Evolutionary conservation across 2,113 vertebrate genomes (phyloP).

Genomic region (Amphiprion percula): DNA sequence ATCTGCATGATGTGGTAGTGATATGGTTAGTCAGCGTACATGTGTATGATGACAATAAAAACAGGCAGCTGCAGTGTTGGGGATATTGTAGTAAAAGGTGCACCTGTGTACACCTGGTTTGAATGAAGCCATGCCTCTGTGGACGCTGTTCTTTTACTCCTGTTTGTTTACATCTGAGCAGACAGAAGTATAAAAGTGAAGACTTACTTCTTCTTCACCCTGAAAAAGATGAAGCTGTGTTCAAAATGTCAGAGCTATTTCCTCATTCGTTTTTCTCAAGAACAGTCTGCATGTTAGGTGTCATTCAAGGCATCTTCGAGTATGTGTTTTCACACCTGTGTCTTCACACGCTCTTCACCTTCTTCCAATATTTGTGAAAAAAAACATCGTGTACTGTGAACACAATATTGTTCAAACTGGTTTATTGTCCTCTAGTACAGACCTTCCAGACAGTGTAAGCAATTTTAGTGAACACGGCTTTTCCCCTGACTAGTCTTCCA

Average conservation of each 20-base stretch:
- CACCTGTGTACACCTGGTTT: constrained; percentile 37
- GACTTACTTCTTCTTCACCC: constrained; percentile 11
- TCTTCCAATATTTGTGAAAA: constrained; percentile 30
- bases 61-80: constrained; percentile 52
- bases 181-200: constrained; percentile 22
- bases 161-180: constrained; percentile 27
- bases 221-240: constrained; percentile 52
- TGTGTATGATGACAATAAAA: constrained; percentile 69
- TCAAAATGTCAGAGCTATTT: constrained; percentile 51
- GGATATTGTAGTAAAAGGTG: constrained; percentile 29
- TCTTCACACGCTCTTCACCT: constrained; percentile 36
- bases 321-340: constrained; percentile 56
- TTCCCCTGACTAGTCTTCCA: constrained; percentile 43
- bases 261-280: constrained; percentile 25
- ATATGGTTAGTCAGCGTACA: constrained; percentile 60
- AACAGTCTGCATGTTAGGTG: constrained; percentile 32
- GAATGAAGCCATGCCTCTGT: constrained; percentile 32
- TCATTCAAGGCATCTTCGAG: constrained; percentile 49
- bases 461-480: constrained; percentile 54
- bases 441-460: constrained; percentile 31
- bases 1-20: constrained; percentile 60
- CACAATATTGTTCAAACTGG: constrained; percentile 20
- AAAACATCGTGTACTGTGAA: constrained; percentile 12
- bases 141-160: constrained; percentile 22
- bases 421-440: constrained; percentile 24